Evolutionary conservation across 2,797 vertebrate species (phyloP).

Genomic region (Gallinago solitaria): DNA sequence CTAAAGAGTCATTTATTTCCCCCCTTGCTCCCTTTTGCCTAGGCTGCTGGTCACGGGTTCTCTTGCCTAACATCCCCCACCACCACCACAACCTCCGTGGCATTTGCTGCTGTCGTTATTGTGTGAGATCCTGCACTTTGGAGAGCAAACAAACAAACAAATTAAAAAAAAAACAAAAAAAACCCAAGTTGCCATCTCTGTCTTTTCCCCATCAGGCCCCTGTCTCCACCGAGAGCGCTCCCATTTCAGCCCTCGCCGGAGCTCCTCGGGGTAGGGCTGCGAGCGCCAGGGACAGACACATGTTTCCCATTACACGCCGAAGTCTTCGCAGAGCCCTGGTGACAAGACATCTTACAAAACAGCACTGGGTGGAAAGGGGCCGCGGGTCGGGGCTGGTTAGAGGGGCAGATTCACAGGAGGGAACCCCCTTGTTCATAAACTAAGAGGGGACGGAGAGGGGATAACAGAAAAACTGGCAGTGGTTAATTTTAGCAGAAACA

Average conservation of each 20-base stretch:
- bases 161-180: not conserved
- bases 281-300: constrained; percentile 20
- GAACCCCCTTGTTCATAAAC: not conserved
- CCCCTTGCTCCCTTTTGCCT: not conserved
- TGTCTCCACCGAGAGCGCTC: not conserved
- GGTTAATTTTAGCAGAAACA: not conserved
- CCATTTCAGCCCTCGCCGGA: constrained; percentile 17
- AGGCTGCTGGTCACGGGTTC: not conserved
- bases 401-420: not conserved
- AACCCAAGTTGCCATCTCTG: not conserved
- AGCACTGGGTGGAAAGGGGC: constrained; percentile 35
- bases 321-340: constrained; percentile 56
- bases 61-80: not conserved
- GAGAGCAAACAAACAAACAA: not conserved
- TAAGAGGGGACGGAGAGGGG: not conserved
- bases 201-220: not conserved
- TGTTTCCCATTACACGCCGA: constrained; percentile 67
- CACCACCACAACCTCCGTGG: not conserved
- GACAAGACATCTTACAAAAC: constrained; percentile 51
- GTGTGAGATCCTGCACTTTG: not conserved
- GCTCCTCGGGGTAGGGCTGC: constrained; percentile 20
- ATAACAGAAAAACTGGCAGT: not conserved
- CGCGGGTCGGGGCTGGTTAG: not conserved
- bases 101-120: not conserved
- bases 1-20: not conserved